These are phyloP conservation scores for Lapara coniferarum DNA, from an alignment of 2,888 invertebrate species.

Conservation along the genomic window DNA sequence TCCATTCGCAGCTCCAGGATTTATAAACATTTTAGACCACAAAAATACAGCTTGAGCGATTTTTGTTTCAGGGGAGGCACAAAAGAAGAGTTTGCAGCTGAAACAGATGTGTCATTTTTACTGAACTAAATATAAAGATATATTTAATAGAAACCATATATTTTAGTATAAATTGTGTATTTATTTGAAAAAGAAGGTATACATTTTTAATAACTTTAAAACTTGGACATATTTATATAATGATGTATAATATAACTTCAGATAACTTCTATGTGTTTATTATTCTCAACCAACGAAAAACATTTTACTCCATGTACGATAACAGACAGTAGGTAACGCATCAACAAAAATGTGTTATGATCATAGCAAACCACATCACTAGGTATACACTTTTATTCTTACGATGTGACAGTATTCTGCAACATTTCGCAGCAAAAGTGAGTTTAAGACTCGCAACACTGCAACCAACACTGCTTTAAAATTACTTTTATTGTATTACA, in stretches of 20 bases:
- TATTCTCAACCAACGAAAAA: background rate
- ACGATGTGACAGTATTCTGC: background rate
- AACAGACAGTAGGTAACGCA: background rate
- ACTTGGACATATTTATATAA: background rate
- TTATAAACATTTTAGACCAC: background rate
- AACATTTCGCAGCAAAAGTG: background rate
- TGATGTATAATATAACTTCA: too few relatives aligned
- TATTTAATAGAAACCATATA: background rate
- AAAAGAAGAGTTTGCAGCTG: constrained; percentile 80
- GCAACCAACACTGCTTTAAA: constrained; percentile 2
- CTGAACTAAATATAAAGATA: constrained; percentile 29
- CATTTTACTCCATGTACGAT: background rate
- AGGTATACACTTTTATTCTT: constrained; percentile 4
- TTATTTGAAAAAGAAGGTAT: constrained; percentile 6
- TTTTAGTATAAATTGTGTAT: constrained; percentile 3
- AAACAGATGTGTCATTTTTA: constrained; percentile 85
- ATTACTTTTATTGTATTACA: background rate
- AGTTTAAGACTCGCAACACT: background rate
- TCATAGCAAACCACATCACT: constrained; percentile 6
- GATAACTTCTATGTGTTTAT: background rate
- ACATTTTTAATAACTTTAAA: background rate
- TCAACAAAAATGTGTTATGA: background rate
- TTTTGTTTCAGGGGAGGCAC: constrained; percentile 76
- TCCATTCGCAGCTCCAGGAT: too few relatives aligned
- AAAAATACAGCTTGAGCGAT: constrained; percentile 14